Conservation (phyloP, 2,888 invertebrate species). For the Ashinkailepas kermadecensis region DNA sequence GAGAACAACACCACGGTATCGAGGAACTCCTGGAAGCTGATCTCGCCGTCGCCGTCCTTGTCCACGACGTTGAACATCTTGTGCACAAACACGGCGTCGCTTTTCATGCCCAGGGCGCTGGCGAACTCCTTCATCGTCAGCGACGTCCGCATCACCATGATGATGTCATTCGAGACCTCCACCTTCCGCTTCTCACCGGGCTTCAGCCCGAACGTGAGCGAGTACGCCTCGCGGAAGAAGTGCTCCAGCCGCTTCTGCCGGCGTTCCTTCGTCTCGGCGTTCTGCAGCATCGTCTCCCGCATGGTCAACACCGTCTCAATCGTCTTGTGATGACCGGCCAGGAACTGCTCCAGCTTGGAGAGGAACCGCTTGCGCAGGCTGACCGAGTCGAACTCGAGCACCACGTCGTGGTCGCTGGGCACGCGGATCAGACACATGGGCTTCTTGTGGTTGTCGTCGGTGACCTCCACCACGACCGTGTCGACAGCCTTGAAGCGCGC, state of each 20-base stretch:
- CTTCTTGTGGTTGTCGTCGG: constrained; percentile 55
- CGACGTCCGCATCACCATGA: constrained; percentile 88
- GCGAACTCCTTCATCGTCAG: constrained; percentile 88
- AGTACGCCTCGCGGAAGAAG: constrained; percentile 94
- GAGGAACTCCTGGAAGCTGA: constrained; percentile 84
- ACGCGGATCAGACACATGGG: constrained; percentile 75
- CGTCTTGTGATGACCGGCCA: constrained; percentile 72
- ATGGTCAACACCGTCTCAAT: constrained; percentile 55
- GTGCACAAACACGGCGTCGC: constrained; percentile 87
- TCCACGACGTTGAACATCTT: constrained; percentile 98
- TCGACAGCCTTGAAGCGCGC: constrained; percentile 69
- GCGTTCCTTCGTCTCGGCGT: constrained; percentile 87
- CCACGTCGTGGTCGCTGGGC: constrained; percentile 83
- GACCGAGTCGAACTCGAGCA: constrained; percentile 77
- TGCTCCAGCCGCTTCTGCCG: constrained; percentile 84
- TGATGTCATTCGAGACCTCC: constrained; percentile 53
- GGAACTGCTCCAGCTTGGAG: constrained; percentile 74
- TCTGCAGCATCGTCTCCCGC: constrained; percentile 70
- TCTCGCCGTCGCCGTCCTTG: constrained; percentile 84
- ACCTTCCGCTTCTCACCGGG: constrained; percentile 73
- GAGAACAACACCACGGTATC: constrained; percentile 89
- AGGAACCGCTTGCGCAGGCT: constrained; percentile 76
- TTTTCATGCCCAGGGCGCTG: constrained; percentile 88
- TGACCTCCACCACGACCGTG: constrained; percentile 75
- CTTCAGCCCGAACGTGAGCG: constrained; percentile 78